These are phyloP conservation scores for Notiomystis cincta DNA, from an alignment of 2,113 vertebrate species.

Conservation along the genomic window DNA sequence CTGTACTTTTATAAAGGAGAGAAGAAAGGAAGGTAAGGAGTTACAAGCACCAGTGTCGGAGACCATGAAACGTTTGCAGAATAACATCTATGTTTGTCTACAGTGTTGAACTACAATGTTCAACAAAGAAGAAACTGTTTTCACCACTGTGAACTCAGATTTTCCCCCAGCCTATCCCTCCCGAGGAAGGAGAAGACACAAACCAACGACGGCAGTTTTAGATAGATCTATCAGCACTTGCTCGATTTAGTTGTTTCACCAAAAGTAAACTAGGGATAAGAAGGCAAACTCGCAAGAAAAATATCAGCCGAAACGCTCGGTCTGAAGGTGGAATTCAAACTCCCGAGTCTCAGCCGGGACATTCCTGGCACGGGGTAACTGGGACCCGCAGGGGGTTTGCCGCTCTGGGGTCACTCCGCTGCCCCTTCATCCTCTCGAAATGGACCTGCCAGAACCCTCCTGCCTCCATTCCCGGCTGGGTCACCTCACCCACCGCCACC, in stretches of 20 bases:
- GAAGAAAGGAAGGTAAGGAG: background rate
- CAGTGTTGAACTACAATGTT: no score
- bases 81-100: accelerated
- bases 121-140: background rate
- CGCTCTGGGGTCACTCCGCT: background rate
- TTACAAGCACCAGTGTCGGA: background rate
- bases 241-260: background rate
- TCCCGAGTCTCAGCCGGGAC: background rate
- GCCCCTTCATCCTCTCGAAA: background rate
- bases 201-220: background rate
- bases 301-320: background rate
- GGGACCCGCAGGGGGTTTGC: background rate
- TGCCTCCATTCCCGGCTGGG: background rate
- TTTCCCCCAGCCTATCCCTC: background rate
- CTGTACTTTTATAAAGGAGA: background rate
- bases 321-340: background rate
- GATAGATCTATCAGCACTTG: background rate
- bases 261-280: background rate
- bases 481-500: background rate
- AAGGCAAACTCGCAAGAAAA: background rate
- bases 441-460: background rate
- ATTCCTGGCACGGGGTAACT: background rate
- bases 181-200: background rate
- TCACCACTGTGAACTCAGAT: background rate
- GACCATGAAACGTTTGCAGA: background rate